These are phyloP conservation scores for Bilobella aurantiaca DNA, from an alignment of 1,140 invertebrate species.

Conservation along the genomic window DNA sequence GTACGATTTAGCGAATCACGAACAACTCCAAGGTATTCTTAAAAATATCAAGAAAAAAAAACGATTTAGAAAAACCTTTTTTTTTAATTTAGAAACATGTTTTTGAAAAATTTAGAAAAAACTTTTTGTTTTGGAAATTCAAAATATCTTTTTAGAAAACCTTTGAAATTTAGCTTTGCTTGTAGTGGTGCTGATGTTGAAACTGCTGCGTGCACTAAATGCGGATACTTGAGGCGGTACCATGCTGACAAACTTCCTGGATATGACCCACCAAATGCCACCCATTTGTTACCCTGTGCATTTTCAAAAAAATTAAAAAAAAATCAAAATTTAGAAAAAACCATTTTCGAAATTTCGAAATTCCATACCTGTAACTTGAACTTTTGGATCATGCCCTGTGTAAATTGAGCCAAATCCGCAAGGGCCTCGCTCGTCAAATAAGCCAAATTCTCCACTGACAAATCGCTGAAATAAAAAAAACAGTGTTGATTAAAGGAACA, in stretches of 20 bases:
- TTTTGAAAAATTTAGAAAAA: not conserved
- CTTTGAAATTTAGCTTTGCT: slow-evolving; percentile 70
- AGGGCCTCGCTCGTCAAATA: slow-evolving; percentile 75
- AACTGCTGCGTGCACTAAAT: slow-evolving; percentile 71
- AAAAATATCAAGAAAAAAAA: not conserved
- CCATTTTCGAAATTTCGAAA: not conserved
- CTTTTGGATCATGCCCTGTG: slow-evolving; percentile 53
- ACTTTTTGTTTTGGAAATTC: not conserved
- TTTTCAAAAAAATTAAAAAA: no score
- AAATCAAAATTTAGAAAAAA: not conserved
- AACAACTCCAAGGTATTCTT: slow-evolving; percentile 67
- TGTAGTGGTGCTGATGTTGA: slow-evolving; percentile 79
- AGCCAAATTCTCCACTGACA: slow-evolving; percentile 61
- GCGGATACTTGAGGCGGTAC: slow-evolving; percentile 78
- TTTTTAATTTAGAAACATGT: no score
- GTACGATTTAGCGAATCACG: slow-evolving; percentile 53
- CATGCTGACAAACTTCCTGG: slow-evolving; percentile 82
- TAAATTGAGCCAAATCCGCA: slow-evolving; percentile 74
- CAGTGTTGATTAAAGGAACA: no score
- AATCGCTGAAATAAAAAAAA: slow-evolving; percentile 57
- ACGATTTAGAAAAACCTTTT: not conserved
- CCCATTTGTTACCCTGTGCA: slow-evolving; percentile 59
- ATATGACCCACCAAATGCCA: slow-evolving; percentile 87
- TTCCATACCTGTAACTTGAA: slow-evolving; percentile 47
- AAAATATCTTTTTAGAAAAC: slow-evolving; percentile 37